phyloP scores from a whole-genome alignment of 2,888 invertebrate genomes.

The Heliconius sara region DNA sequence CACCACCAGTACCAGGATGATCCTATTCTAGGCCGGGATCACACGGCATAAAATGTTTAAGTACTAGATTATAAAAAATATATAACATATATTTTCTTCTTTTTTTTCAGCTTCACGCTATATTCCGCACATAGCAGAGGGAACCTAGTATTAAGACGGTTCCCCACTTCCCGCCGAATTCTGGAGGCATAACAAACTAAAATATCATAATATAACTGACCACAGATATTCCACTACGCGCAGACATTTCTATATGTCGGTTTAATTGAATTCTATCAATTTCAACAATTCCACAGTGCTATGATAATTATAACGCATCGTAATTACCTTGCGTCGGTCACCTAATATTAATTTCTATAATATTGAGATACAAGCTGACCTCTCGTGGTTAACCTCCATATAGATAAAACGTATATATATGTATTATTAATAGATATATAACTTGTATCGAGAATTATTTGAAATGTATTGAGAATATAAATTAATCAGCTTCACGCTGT shows the following conservation, averaged over 20 bases:
- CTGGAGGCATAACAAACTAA: not conserved
- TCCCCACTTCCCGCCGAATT: too few species aligned
- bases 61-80: too few species aligned
- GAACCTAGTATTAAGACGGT: too few species aligned
- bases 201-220: not conserved
- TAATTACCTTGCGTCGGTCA: constrained; percentile 11
- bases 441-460: not conserved
- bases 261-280: constrained; percentile 35
- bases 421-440: not conserved
- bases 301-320: constrained; percentile 14
- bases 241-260: constrained; percentile 24
- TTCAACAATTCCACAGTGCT: constrained; percentile 19
- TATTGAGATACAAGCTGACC: constrained; percentile 8
- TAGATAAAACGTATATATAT: not conserved
- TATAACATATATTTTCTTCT: too few species aligned
- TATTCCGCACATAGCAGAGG: too few species aligned
- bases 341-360: constrained; percentile 18
- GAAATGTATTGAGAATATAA: too few species aligned
- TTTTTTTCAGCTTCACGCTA: too few species aligned
- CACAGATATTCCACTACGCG: constrained; percentile 8
- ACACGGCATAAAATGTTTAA: too few species aligned
- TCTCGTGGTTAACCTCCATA: constrained; percentile 12
- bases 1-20: too few species aligned
- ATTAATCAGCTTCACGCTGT: too few species aligned
- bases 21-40: too few species aligned